A percentile compares a stretch with the other conserved stretches of the same genome.
Conservation (phyloP, 2,888 invertebrate genomes). For the Lamellibrachia satsuma region DNA sequence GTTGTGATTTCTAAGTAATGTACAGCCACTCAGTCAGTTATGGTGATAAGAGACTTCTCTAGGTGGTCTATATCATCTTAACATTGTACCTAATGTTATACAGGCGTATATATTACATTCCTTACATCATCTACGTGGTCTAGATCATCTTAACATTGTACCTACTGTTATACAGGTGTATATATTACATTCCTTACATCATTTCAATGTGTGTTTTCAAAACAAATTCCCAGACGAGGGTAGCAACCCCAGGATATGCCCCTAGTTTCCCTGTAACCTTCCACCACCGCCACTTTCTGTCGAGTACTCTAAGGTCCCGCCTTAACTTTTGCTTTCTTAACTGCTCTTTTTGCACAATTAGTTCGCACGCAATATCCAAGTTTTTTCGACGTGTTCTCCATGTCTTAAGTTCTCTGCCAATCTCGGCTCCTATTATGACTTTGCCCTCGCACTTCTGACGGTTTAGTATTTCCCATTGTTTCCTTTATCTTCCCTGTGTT, state of each 20-base stretch:
- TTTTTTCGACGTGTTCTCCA: not conserved
- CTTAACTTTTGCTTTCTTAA: slow-evolving; percentile 5
- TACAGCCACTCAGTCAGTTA: not conserved
- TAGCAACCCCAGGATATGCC: not conserved
- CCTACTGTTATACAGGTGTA: not conserved
- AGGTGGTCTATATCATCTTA: too few relatives aligned
- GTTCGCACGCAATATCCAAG: not conserved
- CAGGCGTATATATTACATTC: not conserved
- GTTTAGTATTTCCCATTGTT: slow-evolving; percentile 17
- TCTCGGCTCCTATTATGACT: not conserved
- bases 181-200: not conserved
- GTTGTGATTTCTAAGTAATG: not conserved
- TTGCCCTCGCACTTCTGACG: not conserved
- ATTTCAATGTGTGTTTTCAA: not conserved
- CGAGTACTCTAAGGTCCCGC: not conserved
- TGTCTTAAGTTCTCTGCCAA: not conserved
- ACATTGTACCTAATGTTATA: not conserved
- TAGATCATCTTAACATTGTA: not conserved
- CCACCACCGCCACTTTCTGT: not conserved
- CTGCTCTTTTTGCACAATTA: not conserved
- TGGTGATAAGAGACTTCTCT: not conserved
- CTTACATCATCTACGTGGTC: not conserved
- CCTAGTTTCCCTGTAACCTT: not conserved
- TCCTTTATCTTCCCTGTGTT: not conserved
- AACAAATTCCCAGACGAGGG: not conserved